Conservation (phyloP, 1,140 invertebrate species). For the Cheumatopsyche charites region DNA sequence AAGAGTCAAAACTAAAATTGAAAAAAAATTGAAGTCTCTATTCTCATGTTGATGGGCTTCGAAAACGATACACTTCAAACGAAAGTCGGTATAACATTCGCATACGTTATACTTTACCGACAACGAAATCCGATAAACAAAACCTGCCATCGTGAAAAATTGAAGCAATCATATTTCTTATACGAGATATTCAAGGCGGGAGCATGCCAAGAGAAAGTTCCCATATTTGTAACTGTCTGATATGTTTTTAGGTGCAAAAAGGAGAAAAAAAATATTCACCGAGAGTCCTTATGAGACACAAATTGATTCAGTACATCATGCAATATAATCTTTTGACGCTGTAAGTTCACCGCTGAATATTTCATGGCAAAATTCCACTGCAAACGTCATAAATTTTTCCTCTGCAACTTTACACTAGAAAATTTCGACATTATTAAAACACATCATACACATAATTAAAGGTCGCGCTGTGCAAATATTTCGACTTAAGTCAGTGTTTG, state of each 20-base stretch:
- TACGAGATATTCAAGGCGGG: conserved; percentile 9
- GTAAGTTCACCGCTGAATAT: background rate
- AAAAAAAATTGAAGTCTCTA: background rate
- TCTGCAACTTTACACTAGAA: background rate
- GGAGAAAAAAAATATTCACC: background rate
- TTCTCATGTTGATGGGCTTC: background rate
- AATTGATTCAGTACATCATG: conserved; percentile 18
- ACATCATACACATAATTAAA: conserved; percentile 5
- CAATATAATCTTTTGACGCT: background rate
- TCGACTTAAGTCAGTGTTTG: background rate
- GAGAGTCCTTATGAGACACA: conserved; percentile 17
- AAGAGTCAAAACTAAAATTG: no score
- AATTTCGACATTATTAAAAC: background rate
- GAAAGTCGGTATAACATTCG: conserved; percentile 11
- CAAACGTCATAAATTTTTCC: no score
- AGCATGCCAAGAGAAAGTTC: conserved; percentile 10
- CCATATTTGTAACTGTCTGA: conserved; percentile 21
- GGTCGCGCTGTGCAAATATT: conserved; percentile 17
- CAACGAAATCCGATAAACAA: conserved; percentile 23
- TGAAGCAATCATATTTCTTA: conserved; percentile 25
- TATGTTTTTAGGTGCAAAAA: background rate
- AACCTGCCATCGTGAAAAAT: conserved; percentile 28
- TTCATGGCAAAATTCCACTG: no score
- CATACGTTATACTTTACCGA: conserved; percentile 4
- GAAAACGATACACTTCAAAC: background rate